Evolutionary conservation across 2,888 invertebrate species (phyloP), one percentile per base, ranked within the genome.

Genomic region (Drosophila testacea): DNA sequence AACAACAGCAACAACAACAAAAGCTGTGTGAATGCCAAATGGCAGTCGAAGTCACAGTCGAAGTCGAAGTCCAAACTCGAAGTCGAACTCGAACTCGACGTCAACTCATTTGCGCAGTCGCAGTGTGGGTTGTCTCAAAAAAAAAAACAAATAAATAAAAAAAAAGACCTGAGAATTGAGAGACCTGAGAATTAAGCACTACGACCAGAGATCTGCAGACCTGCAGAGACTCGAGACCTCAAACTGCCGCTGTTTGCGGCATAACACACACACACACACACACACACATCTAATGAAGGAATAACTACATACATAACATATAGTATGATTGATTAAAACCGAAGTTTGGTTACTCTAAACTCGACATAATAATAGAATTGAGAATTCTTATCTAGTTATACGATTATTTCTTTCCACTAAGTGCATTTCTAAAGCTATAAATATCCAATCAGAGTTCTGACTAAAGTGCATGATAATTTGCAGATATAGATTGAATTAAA

Each of bases 11-110:
- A 47, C 44, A 28, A 39, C 76, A 59, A 65, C 55, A 55, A 77
- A 68, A 66, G 65, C 74, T 56, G 30, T 75, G 66, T 81, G 81
- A 80, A 80, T 82, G 82, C 76, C 80, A 80, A 80, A 78, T 76
- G 76, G 57, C 76, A 76, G 56, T 39, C 77, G 77, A 68, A 72
- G 63, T 62, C 50, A 32, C 34, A 57, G 46, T 62, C 70, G 28
- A 63, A 55, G 39, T 48, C 64, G n/a, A 32, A 55, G 30, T 50
- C 48, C 74, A 34, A 54, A 68, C 22, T 52, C 69, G 27, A 50
- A 51, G 13, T 69, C 68, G 36, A 54, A 41, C 52, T 44, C 62
- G 42, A 68, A 68, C 30, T 50, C 44, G 46, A 68, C 67, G 22
- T 67, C 67, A 59, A 61, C 39, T 73, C 56, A 56, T 48, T 64